A percentile compares a stretch with the other conserved stretches of the same genome.
Evolutionary conservation across 2,113 vertebrate genomes (phyloP).

Genomic region (Donacobius atricapilla): DNA sequence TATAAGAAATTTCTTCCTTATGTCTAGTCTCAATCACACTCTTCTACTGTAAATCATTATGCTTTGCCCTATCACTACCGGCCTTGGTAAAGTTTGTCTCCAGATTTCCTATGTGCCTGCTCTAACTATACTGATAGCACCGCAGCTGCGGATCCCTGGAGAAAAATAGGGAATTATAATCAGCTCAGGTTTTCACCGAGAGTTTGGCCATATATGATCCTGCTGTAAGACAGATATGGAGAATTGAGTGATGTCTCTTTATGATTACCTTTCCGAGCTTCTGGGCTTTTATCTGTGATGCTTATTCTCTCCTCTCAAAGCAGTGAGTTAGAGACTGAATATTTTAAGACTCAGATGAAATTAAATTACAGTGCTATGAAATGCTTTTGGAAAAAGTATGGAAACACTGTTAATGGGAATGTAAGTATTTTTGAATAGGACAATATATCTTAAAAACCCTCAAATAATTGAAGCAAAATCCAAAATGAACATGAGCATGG

Average conservation of each 20-base stretch:
- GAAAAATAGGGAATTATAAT: neutral
- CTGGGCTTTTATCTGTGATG: neutral
- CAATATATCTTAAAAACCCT: neutral
- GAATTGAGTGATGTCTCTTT: neutral
- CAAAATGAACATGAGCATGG: neutral
- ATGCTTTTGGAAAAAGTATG: neutral
- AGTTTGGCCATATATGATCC: neutral
- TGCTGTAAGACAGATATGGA: neutral
- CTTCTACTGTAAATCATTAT: neutral
- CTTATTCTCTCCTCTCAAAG: neutral
- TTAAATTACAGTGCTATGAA: neutral
- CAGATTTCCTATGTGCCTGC: neutral
- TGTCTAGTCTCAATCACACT: neutral
- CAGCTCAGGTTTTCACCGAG: neutral
- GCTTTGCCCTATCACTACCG: neutral
- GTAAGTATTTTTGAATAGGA: neutral
- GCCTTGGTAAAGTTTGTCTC: neutral
- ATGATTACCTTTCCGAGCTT: neutral
- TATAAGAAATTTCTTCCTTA: neutral
- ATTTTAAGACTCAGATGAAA: neutral
- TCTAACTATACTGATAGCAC: neutral
- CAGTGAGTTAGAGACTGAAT: neutral
- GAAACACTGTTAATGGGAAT: neutral
- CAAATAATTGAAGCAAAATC: neutral
- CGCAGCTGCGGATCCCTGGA: neutral